Conservation (phyloP, 1,140 invertebrate genomes). For the Drosophila gunungcola region DNA sequence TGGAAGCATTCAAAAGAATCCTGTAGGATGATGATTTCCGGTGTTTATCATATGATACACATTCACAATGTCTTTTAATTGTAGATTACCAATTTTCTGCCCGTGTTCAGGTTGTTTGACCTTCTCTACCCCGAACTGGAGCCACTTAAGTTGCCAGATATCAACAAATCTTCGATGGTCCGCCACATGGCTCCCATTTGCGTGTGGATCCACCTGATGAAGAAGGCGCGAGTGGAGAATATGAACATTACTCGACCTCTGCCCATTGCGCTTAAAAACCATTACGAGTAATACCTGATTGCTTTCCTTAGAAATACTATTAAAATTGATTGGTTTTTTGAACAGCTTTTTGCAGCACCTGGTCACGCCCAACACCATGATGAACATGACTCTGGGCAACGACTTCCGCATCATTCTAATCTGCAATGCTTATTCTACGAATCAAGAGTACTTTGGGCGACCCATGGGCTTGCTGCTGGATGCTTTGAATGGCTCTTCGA, state of each 20-base stretch:
- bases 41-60: neutral
- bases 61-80: constrained; percentile 26
- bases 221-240: constrained; percentile 95
- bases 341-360: constrained; percentile 92
- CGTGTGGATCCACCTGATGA: constrained; percentile 98
- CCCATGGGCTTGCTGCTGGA: constrained; percentile 96
- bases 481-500: constrained; percentile 92
- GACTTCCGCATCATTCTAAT: constrained; percentile 96
- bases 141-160: constrained; percentile 95
- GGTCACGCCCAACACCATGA: constrained; percentile 89
- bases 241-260: constrained; percentile 91
- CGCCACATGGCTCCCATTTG: constrained; percentile 96
- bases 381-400: constrained; percentile 89
- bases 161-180: constrained; percentile 93
- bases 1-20: constrained; percentile 97
- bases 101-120: constrained; percentile 96
- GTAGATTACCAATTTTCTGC: constrained; percentile 93
- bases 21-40: constrained; percentile 85
- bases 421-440: constrained; percentile 97
- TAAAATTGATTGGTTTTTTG: neutral
- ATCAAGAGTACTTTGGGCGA: constrained; percentile 92
- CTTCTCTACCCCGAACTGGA: constrained; percentile 96
- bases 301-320: neutral
- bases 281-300: constrained; percentile 89
- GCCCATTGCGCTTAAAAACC: constrained; percentile 92